Percentiles rank a stretch among this genome's conserved stretches.
Conservation (phyloP, 2,888 invertebrate genomes). For the Autographa gamma region DNA sequence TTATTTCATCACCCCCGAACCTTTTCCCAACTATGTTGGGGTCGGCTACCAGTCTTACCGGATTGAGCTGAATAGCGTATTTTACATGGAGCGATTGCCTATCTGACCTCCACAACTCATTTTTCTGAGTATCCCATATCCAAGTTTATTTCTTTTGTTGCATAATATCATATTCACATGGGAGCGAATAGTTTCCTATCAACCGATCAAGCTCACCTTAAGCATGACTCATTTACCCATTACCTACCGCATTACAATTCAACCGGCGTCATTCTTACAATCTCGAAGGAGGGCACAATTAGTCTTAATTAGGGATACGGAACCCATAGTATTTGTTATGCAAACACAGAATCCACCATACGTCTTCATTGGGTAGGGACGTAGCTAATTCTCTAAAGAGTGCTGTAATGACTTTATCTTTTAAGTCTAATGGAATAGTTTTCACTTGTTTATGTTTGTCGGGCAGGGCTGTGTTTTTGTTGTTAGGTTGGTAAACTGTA, state of each 20-base stretch:
- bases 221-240: neutral
- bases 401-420: constrained; percentile 56
- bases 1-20: too few relatives aligned
- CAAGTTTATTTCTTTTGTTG: too few relatives aligned
- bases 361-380: constrained; percentile 77
- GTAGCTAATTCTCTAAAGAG: constrained; percentile 63
- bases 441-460: constrained; percentile 30
- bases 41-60: too few relatives aligned
- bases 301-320: constrained; percentile 79
- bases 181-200: too few relatives aligned
- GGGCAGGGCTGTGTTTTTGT: neutral
- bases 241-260: constrained; percentile 47
- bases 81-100: too few relatives aligned
- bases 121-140: too few relatives aligned
- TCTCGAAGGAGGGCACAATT: constrained; percentile 74
- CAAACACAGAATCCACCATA: constrained; percentile 74
- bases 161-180: too few relatives aligned
- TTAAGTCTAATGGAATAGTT: constrained; percentile 25
- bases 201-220: neutral
- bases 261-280: constrained; percentile 47
- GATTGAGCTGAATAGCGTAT: too few relatives aligned
- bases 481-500: neutral
- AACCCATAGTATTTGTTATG: constrained; percentile 76
- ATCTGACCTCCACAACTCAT: too few relatives aligned
- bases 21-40: too few relatives aligned